Evolutionary conservation across 1,140 invertebrate genomes (phyloP).

Genomic region (Ruditapes philippinarum): DNA sequence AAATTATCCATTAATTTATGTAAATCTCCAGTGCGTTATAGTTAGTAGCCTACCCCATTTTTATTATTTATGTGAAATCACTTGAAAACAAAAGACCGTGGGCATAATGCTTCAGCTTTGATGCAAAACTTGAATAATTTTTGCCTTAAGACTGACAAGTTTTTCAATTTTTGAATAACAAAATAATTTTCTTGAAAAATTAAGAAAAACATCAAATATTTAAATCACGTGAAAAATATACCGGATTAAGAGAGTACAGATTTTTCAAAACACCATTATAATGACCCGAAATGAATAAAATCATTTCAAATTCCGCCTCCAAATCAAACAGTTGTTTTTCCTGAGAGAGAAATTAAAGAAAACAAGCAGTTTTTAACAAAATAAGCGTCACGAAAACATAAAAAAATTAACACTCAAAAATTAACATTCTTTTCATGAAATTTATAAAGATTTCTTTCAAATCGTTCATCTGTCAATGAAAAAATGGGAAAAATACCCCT

Average conservation of each 20-base stretch:
- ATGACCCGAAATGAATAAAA: too few species aligned
- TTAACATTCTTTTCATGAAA: neutral
- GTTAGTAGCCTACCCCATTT: constrained; percentile 16
- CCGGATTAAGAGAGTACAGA: too few species aligned
- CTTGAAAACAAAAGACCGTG: too few species aligned
- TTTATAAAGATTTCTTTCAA: neutral
- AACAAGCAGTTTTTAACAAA: neutral
- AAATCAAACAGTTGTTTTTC: neutral
- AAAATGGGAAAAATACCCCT: neutral
- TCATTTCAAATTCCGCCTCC: constrained; percentile 32
- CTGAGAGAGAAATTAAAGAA: neutral
- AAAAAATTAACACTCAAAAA: neutral
- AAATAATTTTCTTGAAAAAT: too few species aligned
- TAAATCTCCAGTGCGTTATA: neutral
- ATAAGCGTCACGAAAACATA: neutral
- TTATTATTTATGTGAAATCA: too few species aligned
- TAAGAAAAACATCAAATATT: too few species aligned
- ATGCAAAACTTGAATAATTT: too few species aligned
- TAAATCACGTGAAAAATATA: too few species aligned
- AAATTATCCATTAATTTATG: constrained; percentile 52
- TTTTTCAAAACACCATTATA: too few species aligned
- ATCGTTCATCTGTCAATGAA: neutral
- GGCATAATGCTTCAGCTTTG: neutral
- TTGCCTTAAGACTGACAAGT: neutral
- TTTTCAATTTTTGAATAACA: neutral